Evolutionary conservation across 37 sponge, comb jelly and placozoan genomes (phyloP).

Genomic region (Corticium candelabrum): DNA sequence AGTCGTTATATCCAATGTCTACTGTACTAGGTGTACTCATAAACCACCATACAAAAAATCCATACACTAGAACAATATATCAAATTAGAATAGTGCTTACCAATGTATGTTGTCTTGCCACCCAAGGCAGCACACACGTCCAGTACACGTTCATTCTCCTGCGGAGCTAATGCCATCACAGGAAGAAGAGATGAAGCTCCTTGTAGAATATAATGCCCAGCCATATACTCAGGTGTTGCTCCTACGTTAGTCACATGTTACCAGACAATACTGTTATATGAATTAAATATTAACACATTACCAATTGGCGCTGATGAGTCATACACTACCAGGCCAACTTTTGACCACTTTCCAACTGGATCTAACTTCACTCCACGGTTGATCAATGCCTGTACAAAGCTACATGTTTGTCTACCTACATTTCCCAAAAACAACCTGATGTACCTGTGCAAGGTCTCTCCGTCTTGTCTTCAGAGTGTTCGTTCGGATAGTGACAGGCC

Average conservation of each 20-base stretch:
- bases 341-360: slow-evolving; percentile 95
- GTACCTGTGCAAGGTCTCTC: slow-evolving; percentile 80
- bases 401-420: not conserved
- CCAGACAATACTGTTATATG: too few species aligned
- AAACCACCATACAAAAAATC: too few species aligned
- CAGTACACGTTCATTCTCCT: slow-evolving; percentile 72
- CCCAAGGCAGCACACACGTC: slow-evolving; percentile 99
- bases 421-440: not conserved
- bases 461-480: slow-evolving; percentile 89
- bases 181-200: slow-evolving; percentile 96
- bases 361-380: slow-evolving; percentile 93
- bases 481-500: slow-evolving; percentile 92
- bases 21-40: too few species aligned
- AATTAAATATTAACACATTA: not conserved
- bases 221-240: slow-evolving; percentile 97
- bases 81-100: slow-evolving; percentile 3
- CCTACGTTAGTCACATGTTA: slow-evolving; percentile 43
- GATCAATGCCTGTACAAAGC: slow-evolving; percentile 46
- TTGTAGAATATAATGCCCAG: slow-evolving; percentile 97
- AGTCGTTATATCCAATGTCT: too few species aligned
- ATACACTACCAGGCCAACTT: slow-evolving; percentile 94
- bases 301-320: slow-evolving; percentile 84
- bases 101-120: slow-evolving; percentile 90
- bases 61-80: too few species aligned
- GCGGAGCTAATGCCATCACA: slow-evolving; percentile 92